Evolutionary conservation across 2,888 invertebrate genomes (phyloP).

Genomic region (Stramonita haemastoma): DNA sequence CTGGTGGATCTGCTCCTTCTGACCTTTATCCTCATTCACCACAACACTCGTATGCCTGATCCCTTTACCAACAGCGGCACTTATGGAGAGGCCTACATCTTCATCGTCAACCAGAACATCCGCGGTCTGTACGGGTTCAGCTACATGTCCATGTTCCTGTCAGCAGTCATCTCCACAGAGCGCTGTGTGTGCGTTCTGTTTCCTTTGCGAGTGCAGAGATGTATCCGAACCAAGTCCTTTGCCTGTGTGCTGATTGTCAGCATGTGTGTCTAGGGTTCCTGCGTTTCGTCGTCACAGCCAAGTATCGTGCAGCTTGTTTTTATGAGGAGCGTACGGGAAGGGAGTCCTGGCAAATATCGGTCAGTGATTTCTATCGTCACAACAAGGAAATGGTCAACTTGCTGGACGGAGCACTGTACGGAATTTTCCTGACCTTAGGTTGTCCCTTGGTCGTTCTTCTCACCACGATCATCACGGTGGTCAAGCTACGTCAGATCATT

Average conservation of each 20-base stretch:
- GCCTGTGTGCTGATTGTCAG: neutral
- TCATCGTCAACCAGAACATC: conserved; percentile 3
- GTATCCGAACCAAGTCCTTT: conserved; percentile 11
- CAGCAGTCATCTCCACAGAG: conserved; percentile 28
- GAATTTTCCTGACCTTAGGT: neutral
- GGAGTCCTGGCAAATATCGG: neutral
- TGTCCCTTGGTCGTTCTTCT: conserved; percentile 20
- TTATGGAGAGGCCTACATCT: neutral
- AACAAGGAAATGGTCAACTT: neutral
- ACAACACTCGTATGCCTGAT: neutral
- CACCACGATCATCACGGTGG: conserved; percentile 34
- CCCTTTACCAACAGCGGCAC: neutral
- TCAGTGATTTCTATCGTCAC: conserved; percentile 22
- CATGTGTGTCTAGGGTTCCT: neutral
- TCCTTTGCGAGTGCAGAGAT: conserved; percentile 5
- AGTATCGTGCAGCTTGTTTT: conserved; percentile 13
- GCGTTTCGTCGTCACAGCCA: conserved; percentile 20
- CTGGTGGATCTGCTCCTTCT: neutral
- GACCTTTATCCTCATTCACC: neutral
- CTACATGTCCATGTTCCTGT: conserved; percentile 15
- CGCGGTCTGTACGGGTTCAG: conserved; percentile 19
- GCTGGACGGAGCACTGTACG: conserved; percentile 18
- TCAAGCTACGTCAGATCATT: neutral
- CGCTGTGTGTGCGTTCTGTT: conserved; percentile 35
- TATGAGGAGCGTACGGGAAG: neutral